A percentile compares a stretch with the other conserved stretches of the same genome.
Evolutionary conservation across 2,888 invertebrate genomes (phyloP).

Genomic region (Cryptocheilus praepositus): DNA sequence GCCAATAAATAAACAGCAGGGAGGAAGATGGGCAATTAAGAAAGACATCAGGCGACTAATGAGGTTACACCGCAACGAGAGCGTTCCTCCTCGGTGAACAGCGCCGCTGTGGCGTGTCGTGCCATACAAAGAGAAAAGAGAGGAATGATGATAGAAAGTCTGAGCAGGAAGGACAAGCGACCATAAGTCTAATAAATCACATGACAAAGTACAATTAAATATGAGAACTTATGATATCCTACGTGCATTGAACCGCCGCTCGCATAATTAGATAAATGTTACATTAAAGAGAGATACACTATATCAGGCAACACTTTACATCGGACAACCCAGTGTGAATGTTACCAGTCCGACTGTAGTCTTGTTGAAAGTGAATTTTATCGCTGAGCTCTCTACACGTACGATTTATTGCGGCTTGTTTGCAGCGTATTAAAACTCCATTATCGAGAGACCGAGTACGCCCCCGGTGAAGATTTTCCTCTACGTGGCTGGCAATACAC

Average conservation of each 20-base stretch:
- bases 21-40: conserved; percentile 66
- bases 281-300: neutral
- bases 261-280: no score
- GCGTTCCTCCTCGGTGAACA: conserved; percentile 38
- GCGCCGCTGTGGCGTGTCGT: conserved; percentile 36
- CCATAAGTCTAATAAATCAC: no score
- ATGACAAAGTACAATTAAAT: no score
- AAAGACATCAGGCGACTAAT: conserved; percentile 72
- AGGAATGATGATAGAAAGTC: conserved; percentile 4
- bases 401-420: no score
- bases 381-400: no score
- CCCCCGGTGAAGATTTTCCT: no score
- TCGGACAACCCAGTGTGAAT: no score
- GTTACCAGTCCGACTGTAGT: conserved; percentile 2
- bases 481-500: conserved; percentile 19
- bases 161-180: neutral
- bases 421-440: no score
- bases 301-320: neutral
- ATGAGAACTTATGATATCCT: no score
- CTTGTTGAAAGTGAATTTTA: neutral
- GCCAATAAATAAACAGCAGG: conserved; percentile 64
- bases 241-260: no score
- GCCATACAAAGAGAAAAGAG: conserved; percentile 15
- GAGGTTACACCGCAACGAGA: conserved; percentile 63
- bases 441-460: no score